phyloP scores from a whole-genome alignment of 23 tunicate species.

The Pegea sp. region DNA sequence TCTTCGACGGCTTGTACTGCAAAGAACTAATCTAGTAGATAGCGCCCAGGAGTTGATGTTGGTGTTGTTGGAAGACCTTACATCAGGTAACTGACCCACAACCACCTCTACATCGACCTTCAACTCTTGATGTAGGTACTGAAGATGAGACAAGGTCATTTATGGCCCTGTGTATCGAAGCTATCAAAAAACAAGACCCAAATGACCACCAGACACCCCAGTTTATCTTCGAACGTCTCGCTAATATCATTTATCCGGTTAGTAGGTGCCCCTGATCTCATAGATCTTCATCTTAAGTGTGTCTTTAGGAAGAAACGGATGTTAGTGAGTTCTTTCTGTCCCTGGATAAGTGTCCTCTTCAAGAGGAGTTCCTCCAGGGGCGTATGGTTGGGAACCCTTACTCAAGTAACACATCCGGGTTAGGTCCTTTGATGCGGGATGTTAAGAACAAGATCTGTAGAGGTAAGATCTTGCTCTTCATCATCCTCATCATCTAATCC shows the following conservation, averaged over 20 bases:
- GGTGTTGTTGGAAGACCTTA: constrained; percentile 75
- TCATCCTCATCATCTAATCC: no score
- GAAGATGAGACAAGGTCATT: constrained; percentile 70
- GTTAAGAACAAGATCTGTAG: constrained; percentile 93
- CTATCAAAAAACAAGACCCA: constrained; percentile 65
- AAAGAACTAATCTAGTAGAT: constrained; percentile 79
- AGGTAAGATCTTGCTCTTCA: constrained; percentile 20
- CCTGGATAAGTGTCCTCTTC: constrained; percentile 90
- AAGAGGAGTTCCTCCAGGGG: constrained; percentile 94
- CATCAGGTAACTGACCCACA: constrained; percentile 20
- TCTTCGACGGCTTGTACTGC: constrained; percentile 64
- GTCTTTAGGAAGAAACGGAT: constrained; percentile 53
- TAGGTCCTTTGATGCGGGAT: constrained; percentile 91
- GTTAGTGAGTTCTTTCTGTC: constrained; percentile 85
- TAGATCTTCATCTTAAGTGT: no score
- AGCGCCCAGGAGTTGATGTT: constrained; percentile 74
- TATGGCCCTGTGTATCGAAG: constrained; percentile 88
- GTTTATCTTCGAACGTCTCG: constrained; percentile 90
- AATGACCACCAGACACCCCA: constrained; percentile 73
- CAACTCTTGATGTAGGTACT: constrained; percentile 14
- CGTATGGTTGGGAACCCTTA: constrained; percentile 98
- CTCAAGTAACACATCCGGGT: constrained; percentile 51
- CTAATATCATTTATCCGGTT: constrained; percentile 79
- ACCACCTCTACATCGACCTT: background rate
- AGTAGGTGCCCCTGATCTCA: no score